Evolutionary conservation across 2,113 vertebrate species (phyloP).

Genomic region (Oriolus oriolus): DNA sequence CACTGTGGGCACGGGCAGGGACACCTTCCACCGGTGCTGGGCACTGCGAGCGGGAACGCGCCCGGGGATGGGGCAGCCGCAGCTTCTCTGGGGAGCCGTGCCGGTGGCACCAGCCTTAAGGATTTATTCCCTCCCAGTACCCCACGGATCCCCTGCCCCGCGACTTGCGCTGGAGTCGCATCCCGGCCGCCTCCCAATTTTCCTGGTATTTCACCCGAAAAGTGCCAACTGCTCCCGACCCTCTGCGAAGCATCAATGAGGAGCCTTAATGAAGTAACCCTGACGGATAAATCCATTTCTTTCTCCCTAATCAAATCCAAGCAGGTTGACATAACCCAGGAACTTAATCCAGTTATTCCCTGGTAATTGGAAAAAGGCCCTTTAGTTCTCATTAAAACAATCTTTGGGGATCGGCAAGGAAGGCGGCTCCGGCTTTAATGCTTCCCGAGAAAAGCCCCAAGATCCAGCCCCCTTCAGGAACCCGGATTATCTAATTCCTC

Average conservation of each 20-base stretch:
- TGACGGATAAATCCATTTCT: constrained; percentile 96
- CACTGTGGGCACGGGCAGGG: too few species aligned
- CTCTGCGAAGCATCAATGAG: constrained; percentile 83
- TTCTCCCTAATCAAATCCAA: constrained; percentile 90
- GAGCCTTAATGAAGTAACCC: constrained; percentile 90
- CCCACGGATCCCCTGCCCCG: neutral
- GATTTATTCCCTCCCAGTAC: neutral
- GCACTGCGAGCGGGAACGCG: neutral
- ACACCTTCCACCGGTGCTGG: too few species aligned
- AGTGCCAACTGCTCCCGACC: constrained; percentile 67
- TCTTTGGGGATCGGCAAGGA: neutral
- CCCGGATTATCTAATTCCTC: constrained; percentile 49
- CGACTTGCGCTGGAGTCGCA: neutral
- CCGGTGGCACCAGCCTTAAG: too few species aligned
- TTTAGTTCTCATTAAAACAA: constrained; percentile 71
- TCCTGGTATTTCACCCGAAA: constrained; percentile 70
- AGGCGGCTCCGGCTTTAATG: neutral
- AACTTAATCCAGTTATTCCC: constrained; percentile 85
- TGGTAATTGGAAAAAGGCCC: constrained; percentile 81
- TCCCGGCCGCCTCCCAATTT: constrained; percentile 63
- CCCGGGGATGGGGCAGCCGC: neutral
- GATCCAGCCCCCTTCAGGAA: neutral
- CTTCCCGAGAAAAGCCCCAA: neutral
- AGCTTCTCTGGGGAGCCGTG: neutral
- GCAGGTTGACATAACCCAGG: constrained; percentile 92